A percentile compares a stretch with the other conserved stretches of the same genome.
Evolutionary conservation across 1,140 invertebrate species (phyloP).

Genomic region (Grapholita molesta): DNA sequence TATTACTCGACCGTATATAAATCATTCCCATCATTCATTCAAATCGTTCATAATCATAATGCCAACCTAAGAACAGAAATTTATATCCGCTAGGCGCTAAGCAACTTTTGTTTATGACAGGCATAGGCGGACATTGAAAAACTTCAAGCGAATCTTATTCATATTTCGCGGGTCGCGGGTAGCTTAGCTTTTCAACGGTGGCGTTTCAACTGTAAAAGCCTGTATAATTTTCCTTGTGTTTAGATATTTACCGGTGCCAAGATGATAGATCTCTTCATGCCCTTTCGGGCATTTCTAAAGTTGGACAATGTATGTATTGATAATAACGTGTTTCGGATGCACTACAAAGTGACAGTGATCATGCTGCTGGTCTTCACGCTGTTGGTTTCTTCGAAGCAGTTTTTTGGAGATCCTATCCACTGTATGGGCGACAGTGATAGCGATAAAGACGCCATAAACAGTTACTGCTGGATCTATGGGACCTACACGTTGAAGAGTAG

Average conservation of each 20-base stretch:
- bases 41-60: not conserved
- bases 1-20: not conserved
- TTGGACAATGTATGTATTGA: constrained; percentile 81
- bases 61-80: not conserved
- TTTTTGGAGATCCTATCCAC: constrained; percentile 85
- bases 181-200: not conserved
- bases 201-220: not conserved
- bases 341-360: constrained; percentile 83
- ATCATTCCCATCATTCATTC: not conserved
- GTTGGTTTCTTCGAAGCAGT: constrained; percentile 84
- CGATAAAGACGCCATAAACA: constrained; percentile 80
- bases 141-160: constrained; percentile 11
- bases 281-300: constrained; percentile 77
- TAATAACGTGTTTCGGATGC: constrained; percentile 83
- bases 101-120: not conserved
- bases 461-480: constrained; percentile 88
- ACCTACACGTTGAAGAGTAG: constrained; percentile 82
- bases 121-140: not conserved
- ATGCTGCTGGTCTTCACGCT: constrained; percentile 82
- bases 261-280: constrained; percentile 69
- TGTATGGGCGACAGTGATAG: constrained; percentile 77
- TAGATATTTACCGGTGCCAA: constrained; percentile 19
- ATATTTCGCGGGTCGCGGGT: constrained; percentile 5
- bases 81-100: not conserved
- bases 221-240: not conserved